Conservation (phyloP, 2,888 invertebrate species). For the Amphipyra berbera region DNA sequence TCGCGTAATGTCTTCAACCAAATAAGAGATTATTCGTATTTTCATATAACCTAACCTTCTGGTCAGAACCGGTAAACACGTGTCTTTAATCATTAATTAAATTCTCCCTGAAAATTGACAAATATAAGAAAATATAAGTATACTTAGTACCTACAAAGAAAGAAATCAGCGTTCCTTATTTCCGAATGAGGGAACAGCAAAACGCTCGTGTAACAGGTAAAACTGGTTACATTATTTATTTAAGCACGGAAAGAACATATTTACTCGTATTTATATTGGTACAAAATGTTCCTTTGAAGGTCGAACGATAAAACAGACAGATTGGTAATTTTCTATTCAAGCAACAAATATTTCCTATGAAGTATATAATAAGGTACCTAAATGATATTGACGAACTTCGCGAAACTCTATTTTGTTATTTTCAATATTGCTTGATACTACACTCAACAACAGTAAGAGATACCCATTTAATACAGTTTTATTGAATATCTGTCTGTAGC, state of each 20-base stretch:
- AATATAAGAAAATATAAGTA: background rate
- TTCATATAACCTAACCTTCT: too few relatives aligned
- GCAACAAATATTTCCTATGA: background rate
- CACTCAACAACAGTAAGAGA: background rate
- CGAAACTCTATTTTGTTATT: background rate
- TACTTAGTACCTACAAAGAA: slow-evolving; percentile 9
- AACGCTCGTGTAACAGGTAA: slow-evolving; percentile 43
- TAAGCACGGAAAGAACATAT: slow-evolving; percentile 36
- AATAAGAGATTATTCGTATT: too few relatives aligned
- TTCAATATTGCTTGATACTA: slow-evolving; percentile 2
- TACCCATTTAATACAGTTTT: background rate
- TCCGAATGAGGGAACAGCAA: slow-evolving; percentile 32
- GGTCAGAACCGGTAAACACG: too few relatives aligned
- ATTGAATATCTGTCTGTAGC: slow-evolving; percentile 2
- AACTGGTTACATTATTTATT: slow-evolving; percentile 50
- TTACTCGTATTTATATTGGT: slow-evolving; percentile 38
- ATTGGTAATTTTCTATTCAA: slow-evolving; percentile 4
- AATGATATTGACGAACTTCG: background rate
- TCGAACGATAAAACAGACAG: slow-evolving; percentile 16
- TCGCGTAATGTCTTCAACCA: too few relatives aligned
- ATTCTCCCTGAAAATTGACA: too few relatives aligned
- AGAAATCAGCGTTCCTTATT: slow-evolving; percentile 39
- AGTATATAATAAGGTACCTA: background rate
- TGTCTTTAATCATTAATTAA: too few relatives aligned
- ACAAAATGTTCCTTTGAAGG: slow-evolving; percentile 34